These are phyloP conservation scores for Tetranychus urticae DNA, from an alignment of 1,140 invertebrate species.

Conservation along the genomic window DNA sequence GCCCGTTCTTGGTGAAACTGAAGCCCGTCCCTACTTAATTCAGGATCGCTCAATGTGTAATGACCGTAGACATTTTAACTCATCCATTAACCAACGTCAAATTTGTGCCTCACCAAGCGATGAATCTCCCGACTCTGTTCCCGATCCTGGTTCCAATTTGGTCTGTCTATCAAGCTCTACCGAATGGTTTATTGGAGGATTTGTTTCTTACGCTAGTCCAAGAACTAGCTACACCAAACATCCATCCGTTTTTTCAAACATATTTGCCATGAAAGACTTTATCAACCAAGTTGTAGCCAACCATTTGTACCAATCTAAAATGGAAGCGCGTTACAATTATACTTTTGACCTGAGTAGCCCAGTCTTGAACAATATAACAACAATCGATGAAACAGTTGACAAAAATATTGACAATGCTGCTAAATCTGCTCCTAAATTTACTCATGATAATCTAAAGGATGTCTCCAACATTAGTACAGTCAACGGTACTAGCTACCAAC, in stretches of 20 bases:
- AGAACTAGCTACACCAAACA: constrained; percentile 10
- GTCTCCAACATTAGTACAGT: no score
- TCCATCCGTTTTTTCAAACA: constrained; percentile 11
- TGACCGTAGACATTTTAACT: constrained; percentile 7
- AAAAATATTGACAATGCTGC: no score
- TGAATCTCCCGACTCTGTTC: constrained; percentile 16
- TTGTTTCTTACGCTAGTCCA: constrained; percentile 8
- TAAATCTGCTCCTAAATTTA: no score
- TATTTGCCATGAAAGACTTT: constrained; percentile 9
- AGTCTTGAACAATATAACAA: no score
- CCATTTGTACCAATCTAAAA: no score
- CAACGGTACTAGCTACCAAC: no score
- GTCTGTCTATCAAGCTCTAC: constrained; percentile 29
- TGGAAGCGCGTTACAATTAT: no score
- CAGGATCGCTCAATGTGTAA: constrained; percentile 9
- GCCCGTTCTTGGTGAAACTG: constrained; percentile 2
- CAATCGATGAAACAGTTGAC: no score
- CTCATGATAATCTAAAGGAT: no score
- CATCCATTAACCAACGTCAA: constrained; percentile 18
- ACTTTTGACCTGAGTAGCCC: no score
- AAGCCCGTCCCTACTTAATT: constrained; percentile 6
- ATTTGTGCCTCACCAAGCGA: constrained; percentile 35
- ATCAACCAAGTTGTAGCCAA: not conserved
- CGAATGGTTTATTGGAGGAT: constrained; percentile 12
- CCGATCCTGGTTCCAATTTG: constrained; percentile 33